Base-by-base conservation (phyloP, 2,113 vertebrate genomes). In the Crotalus tigris region DNA sequence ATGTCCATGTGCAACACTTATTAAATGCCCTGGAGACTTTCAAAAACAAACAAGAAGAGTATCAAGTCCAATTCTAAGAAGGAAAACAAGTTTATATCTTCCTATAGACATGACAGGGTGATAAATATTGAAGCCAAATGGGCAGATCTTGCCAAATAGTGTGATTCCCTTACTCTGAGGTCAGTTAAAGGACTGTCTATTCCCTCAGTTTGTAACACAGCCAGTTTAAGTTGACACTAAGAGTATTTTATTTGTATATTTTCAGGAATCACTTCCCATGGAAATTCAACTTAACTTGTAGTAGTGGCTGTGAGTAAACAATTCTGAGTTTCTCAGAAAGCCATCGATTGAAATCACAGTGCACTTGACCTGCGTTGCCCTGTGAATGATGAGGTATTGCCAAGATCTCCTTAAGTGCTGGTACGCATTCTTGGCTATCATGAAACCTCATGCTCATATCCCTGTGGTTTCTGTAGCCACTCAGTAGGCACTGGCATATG, bases 101-200 rank as follows among this genome's bases (percentile, higher is more conserved):
- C 19, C 39, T 19, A 3, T 8, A 4, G 33, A 11, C 5, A 87
- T 0, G 2, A 85, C 39, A 17, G 21, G 19, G 17, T 51, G 69
- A 85, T 59, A 29, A 17, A 58, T 58, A 53, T 49, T 44, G 75
- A 2, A 26, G 75, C 29, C 75, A 86, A 95, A 93, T 90, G 88
- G 0, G 0, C 90, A 33, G 59, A 1, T 0, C 51, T 29, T 94
- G 88, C n/a, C 54, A 12, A 90, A 91, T 87, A 12, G 13, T 12
- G 86, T 57, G 24, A 75, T 55, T 61, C 55, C 44, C 53, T 85
- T 89, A 15, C 57, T 86, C 57, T 55, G 55, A 8, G 33, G 49
- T 44, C 57, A 29, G 23, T 92, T 87, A 93, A 93, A 94, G 51
- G 91, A 92, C 89, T 93, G 33, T 57, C 75, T 23, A 13, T 92